These are phyloP conservation scores for Holothuria scabra DNA, from an alignment of 53 echinoderm and acorn worm species.

Conservation along the genomic window DNA sequence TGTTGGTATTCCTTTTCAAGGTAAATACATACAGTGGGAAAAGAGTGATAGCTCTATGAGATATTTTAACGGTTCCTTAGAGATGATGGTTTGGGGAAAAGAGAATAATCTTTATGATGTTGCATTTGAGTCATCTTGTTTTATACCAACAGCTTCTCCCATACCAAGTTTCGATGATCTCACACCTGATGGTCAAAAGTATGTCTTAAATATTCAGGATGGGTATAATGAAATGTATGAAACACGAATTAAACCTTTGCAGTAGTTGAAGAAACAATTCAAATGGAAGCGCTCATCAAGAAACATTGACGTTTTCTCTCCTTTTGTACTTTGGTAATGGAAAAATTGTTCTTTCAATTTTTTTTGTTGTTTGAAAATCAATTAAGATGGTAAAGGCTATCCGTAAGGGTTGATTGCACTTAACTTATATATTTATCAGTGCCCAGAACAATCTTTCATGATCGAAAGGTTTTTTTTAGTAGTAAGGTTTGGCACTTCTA, in stretches of 20 bases:
- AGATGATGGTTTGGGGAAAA: conserved; percentile 14
- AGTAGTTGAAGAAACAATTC: too few relatives aligned
- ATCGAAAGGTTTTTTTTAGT: too few relatives aligned
- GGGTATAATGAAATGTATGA: conserved; percentile 25
- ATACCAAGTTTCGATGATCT: neutral
- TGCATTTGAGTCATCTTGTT: neutral
- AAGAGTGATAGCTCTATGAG: conserved; percentile 3
- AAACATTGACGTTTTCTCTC: too few relatives aligned
- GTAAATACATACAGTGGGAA: neutral
- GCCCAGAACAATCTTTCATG: too few relatives aligned
- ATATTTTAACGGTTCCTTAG: conserved; percentile 10
- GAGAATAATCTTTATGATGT: neutral
- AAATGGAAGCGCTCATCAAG: too few relatives aligned
- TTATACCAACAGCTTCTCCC: neutral
- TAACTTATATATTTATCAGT: too few relatives aligned
- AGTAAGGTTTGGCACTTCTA: too few relatives aligned
- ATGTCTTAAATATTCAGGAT: neutral
- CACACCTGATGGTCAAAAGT: neutral
- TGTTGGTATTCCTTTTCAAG: conserved; percentile 23
- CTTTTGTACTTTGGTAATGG: too few relatives aligned
- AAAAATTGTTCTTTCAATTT: too few relatives aligned
- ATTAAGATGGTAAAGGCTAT: too few relatives aligned
- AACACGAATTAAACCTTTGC: conserved; percentile 16
- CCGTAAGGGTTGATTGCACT: too few relatives aligned
- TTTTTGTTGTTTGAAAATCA: too few relatives aligned